Evolutionary conservation across 2,113 vertebrate species (phyloP).

Genomic region (Sula dactylatra): DNA sequence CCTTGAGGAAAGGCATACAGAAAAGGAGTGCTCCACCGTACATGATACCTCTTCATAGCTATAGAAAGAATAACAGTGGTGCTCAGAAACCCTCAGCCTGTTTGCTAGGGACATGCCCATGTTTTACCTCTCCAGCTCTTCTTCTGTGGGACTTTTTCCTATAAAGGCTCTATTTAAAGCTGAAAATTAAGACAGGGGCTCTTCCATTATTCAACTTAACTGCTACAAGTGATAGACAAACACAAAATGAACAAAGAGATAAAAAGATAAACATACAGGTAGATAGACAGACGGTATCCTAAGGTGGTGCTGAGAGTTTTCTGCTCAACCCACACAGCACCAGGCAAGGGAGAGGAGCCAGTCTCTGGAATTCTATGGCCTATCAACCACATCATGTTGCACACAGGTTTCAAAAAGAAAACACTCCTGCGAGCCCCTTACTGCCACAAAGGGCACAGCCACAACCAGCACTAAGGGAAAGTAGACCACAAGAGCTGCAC

Average conservation of each 20-base stretch:
- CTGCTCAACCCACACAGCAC: background rate
- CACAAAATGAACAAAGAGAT: background rate
- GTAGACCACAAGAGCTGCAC: background rate
- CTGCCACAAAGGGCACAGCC: background rate
- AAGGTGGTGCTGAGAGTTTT: background rate
- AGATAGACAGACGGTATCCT: background rate
- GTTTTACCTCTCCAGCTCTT: background rate
- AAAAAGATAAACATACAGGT: background rate
- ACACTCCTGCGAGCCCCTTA: background rate
- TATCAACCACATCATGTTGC: background rate
- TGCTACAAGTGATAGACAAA: background rate
- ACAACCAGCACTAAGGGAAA: background rate
- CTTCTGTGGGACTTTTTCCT: background rate
- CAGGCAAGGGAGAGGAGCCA: background rate
- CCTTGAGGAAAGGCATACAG: background rate
- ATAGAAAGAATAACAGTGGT: background rate
- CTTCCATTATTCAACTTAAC: background rate
- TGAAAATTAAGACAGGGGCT: background rate
- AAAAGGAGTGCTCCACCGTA: background rate
- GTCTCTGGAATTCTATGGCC: background rate
- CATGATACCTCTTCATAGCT: background rate
- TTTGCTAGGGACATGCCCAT: background rate
- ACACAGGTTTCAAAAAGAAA: conserved; percentile 18
- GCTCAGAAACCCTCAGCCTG: background rate
- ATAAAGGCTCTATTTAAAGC: background rate